A percentile compares a stretch with the other conserved stretches of the same genome.
Evolutionary conservation across 1,140 invertebrate genomes (phyloP).

Genomic region (Rhizoglyphus robini): DNA sequence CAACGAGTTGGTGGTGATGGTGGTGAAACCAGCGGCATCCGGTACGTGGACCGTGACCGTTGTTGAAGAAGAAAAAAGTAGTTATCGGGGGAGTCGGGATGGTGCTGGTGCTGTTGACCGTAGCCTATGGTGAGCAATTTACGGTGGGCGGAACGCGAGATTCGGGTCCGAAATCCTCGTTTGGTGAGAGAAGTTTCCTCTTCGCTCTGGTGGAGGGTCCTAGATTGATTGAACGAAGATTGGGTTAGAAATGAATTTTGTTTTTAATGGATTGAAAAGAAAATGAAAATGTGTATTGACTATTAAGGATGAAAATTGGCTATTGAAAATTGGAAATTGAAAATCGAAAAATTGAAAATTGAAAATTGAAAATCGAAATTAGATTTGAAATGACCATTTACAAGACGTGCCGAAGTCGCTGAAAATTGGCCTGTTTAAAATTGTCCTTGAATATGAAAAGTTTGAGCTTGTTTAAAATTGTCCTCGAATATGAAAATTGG

Average conservation of each 20-base stretch:
- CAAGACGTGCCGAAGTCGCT: too few species aligned
- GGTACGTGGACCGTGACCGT: not conserved
- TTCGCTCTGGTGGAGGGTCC: conserved; percentile 19
- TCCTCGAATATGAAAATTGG: too few species aligned
- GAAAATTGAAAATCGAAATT: too few species aligned
- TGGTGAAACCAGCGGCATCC: not conserved
- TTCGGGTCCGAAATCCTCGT: conserved; percentile 16
- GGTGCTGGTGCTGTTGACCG: not conserved
- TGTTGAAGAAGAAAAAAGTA: too few species aligned
- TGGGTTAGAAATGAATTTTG: too few species aligned
- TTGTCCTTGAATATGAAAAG: too few species aligned
- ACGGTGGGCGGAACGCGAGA: not conserved
- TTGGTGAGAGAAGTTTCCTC: conserved; percentile 22
- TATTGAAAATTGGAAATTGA: not conserved
- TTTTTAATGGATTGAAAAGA: too few species aligned
- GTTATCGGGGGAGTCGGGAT: not conserved
- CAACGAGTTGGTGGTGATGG: not conserved
- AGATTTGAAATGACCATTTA: too few species aligned
- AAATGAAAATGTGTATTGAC: not conserved
- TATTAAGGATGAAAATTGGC: not conserved
- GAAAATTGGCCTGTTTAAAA: too few species aligned
- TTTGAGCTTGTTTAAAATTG: too few species aligned
- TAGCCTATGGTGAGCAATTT: not conserved
- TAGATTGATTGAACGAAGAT: too few species aligned
- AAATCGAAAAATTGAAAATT: not conserved